Evolutionary conservation across 2,888 invertebrate species (phyloP), one percentile per base, ranked within the genome.

Genomic region (Alloplasta piceator): DNA sequence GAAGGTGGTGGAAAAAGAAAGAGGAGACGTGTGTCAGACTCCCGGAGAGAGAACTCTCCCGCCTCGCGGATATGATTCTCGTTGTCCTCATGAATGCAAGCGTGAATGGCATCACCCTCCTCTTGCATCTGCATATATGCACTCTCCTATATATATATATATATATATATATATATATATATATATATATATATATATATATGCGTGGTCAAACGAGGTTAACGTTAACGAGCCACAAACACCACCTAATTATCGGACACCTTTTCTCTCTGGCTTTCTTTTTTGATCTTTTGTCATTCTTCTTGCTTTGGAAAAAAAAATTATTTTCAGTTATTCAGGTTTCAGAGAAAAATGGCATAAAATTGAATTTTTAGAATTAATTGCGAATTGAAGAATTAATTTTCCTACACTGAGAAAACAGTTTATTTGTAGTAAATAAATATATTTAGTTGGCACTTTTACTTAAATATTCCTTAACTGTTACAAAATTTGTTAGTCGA

Each of bases 171-270:
- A 39, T 36, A 36, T 56, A 72, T 39, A 16, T 50, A 39, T 36
- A 36, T 56, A 72, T 39, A 16, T 50, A 39, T 36, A 36, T 56
- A 72, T 39, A 16, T 50, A 39, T 10, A 16, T 9, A 41, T 48
- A 26, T 16, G n/a, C 41, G 61, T n/a, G 56, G 58, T 85, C 82
- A 85, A 88, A 87, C 80, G 86, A 88, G 86, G 88, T 89, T 87
- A 87, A 86, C 87, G 85, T 82, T 85, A 86, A 88, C 84, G 88
- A 88, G 85, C 83, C 85, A 74, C 84, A 82, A 86, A 85, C 79
- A 71, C 26, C n/a, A 26, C 43, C 75, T 61, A 75, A 80, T 72
- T 72, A 75, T 71, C 63, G 38, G 36, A 61, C 43, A 64, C 38
- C 41, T 46, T 38, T 58, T 67, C 58, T 26, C 60, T 55, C 43